These are phyloP conservation scores for Palaemon carinicauda DNA, from an alignment of 1,140 invertebrate species.

Conservation along the genomic window DNA sequence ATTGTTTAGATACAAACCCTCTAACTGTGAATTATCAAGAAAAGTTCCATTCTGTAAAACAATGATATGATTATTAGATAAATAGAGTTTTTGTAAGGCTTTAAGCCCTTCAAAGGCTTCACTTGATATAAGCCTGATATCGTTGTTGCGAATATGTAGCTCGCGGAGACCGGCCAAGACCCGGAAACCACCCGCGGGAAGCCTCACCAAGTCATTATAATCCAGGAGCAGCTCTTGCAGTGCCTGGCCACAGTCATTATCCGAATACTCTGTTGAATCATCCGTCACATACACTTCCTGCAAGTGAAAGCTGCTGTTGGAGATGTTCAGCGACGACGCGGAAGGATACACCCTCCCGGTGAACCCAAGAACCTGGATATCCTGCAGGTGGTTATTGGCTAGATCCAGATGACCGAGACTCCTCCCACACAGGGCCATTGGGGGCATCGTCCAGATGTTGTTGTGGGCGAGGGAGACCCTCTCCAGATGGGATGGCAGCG, in stretches of 20 bases:
- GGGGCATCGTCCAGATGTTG: constrained; percentile 87
- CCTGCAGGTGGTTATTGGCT: constrained; percentile 79
- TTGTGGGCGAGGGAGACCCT: constrained; percentile 75
- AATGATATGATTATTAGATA: constrained; percentile 80
- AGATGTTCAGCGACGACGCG: neutral
- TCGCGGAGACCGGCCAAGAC: constrained; percentile 24
- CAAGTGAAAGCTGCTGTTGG: constrained; percentile 21
- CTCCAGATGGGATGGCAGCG: constrained; percentile 29
- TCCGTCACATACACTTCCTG: neutral
- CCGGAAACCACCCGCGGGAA: constrained; percentile 32
- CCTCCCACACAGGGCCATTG: constrained; percentile 79
- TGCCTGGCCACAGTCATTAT: constrained; percentile 29
- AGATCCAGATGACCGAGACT: constrained; percentile 84
- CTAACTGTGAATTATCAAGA: constrained; percentile 71
- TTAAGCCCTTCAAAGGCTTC: constrained; percentile 47
- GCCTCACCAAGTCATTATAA: constrained; percentile 40
- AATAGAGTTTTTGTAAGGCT: constrained; percentile 61
- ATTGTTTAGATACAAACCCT: constrained; percentile 79
- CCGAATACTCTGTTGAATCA: neutral
- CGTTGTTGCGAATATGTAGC: constrained; percentile 41
- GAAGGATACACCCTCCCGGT: constrained; percentile 57
- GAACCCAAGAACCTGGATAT: constrained; percentile 77
- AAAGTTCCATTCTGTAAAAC: constrained; percentile 76
- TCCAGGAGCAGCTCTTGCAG: constrained; percentile 39
- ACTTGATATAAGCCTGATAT: constrained; percentile 48